These are phyloP conservation scores for Tyria jacobaeae DNA, from an alignment of 2,888 invertebrate genomes.

Conservation along the genomic window DNA sequence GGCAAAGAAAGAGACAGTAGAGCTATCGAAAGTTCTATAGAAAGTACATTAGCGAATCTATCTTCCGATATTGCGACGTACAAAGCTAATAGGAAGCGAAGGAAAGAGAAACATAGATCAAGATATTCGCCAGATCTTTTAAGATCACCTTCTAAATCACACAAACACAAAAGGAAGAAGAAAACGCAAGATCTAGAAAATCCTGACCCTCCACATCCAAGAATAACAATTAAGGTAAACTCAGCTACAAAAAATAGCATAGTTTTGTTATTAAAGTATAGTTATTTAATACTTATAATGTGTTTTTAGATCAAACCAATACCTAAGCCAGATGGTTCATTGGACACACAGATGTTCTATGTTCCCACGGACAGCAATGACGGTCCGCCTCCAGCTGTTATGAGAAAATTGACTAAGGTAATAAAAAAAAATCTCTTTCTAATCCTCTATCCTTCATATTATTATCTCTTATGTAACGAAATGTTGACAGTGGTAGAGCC, in stretches of 20 bases:
- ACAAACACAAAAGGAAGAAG: constrained; percentile 93
- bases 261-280: neutral
- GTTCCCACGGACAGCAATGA: constrained; percentile 90
- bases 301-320: constrained; percentile 90
- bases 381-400: constrained; percentile 78
- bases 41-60: constrained; percentile 78
- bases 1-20: constrained; percentile 78
- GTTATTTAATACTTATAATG: neutral
- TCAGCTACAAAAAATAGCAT: neutral
- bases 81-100: constrained; percentile 89
- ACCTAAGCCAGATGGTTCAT: constrained; percentile 91
- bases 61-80: constrained; percentile 83
- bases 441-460: too few species aligned
- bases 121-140: constrained; percentile 90
- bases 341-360: constrained; percentile 92
- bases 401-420: constrained; percentile 78
- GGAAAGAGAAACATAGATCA: constrained; percentile 92
- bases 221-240: constrained; percentile 92
- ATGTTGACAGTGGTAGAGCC: too few species aligned
- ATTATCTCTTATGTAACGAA: too few species aligned
- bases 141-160: constrained; percentile 89
- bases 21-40: constrained; percentile 80
- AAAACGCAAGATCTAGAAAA: constrained; percentile 89
- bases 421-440: too few species aligned
- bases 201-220: constrained; percentile 87